phyloP scores from a whole-genome alignment of 2,113 vertebrate species.

The Pipa parva region DNA sequence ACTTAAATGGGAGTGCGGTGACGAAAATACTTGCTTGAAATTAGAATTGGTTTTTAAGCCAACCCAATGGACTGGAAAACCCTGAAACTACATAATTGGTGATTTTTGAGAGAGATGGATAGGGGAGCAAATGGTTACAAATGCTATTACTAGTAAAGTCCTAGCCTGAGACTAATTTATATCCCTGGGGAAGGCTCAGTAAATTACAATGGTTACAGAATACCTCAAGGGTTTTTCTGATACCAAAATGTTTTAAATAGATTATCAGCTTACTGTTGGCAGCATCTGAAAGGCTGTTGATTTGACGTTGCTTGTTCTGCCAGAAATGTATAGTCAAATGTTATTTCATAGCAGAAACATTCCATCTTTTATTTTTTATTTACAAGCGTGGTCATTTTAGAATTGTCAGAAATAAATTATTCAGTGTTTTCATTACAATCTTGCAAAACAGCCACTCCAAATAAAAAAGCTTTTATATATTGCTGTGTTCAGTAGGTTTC shows the following conservation, averaged over 20 bases:
- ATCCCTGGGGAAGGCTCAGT: slow-evolving; percentile 35
- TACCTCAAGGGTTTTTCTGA: slow-evolving; percentile 33
- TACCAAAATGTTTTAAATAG: slow-evolving; percentile 15
- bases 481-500: neutral
- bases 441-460: neutral
- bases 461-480: neutral
- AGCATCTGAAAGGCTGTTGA: neutral
- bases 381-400: neutral
- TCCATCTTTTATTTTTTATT: neutral
- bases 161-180: slow-evolving; percentile 42
- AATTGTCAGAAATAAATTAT: neutral
- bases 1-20: slow-evolving; percentile 35
- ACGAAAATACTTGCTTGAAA: slow-evolving; percentile 26
- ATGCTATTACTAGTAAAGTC: slow-evolving; percentile 43
- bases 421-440: slow-evolving; percentile 1
- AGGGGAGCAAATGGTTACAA: slow-evolving; percentile 39
- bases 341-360: neutral
- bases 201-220: slow-evolving; percentile 36
- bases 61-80: slow-evolving; percentile 40
- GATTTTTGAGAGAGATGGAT: slow-evolving; percentile 40
- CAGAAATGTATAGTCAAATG: neutral
- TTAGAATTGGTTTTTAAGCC: slow-evolving; percentile 36
- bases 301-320: neutral
- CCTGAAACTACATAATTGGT: slow-evolving; percentile 36
- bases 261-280: slow-evolving; percentile 2